Evolutionary conservation across 2,888 invertebrate species (phyloP), one percentile per base, ranked within the genome.

Genomic region (Lepidonotus clava): DNA sequence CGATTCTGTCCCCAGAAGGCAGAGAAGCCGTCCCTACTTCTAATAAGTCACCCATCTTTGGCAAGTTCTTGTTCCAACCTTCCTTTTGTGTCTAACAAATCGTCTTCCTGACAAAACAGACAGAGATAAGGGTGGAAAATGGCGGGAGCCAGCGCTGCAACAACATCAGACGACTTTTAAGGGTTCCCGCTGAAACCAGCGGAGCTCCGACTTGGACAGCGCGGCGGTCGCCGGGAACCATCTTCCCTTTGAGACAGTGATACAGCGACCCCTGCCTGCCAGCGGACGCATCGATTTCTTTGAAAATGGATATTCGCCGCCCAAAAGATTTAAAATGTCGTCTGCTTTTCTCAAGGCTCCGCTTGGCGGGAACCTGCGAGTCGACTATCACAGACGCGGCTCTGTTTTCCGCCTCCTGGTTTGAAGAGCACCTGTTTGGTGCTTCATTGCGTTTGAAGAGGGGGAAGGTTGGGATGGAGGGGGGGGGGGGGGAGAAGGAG

Each of bases 341-440:
- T 61, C 61, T 61, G 61, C 61, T 11, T n/a, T 24, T 28, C 28
- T 11, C 28, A 32, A 61, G 28, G 61, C 24, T 1, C 21, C 11
- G 61, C 28, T n/a, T n/a, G n/a, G n/a, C n/a, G n/a, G n/a, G n/a
- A n/a, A n/a, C n/a, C n/a, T n/a, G 56, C 56, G 14, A n/a, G 18
- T 56, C 56, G 56, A 11, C 56, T 56, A n/a, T 56, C 56, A 56
- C 14, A 56, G 56, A 8, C 2, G 61, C 24, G n/a, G n/a, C n/a
- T 11, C 28, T 61, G 4, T 61, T 61, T 61, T 28, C 28, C 61
- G 61, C 61, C 61, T 61, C 28, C 11, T 24, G 11, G 8, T n/a
- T 11, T 61, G 61, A 61, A 61, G 61, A 61, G 28, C 61, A 61
- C 61, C 61, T 61, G 61, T 61, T 61, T 61, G 61, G 61, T 28